Base-by-base conservation (phyloP, 2,113 vertebrate genomes). In the Peromyscus maniculatus region DNA sequence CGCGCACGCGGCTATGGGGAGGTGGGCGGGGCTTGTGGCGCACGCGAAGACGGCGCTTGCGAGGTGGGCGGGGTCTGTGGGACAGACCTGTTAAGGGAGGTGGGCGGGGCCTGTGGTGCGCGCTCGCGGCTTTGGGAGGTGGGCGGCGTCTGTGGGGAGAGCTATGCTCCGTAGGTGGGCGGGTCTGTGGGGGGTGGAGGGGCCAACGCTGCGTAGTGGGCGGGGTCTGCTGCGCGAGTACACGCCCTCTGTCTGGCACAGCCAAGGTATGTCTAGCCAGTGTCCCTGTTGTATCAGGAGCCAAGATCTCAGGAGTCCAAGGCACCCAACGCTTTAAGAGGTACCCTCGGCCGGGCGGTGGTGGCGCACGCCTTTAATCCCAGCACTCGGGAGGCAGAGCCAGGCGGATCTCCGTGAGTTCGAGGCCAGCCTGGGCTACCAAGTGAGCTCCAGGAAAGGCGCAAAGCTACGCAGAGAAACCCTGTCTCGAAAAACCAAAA, bases 1-100 rank as follows among this genome's bases (percentile, higher is more conserved):
- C 0, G 77, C 26, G 6, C 24, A 22, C 46, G 13, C 43, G 43
- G 26, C 46, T 24, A 3, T 55, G 15, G 21, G 31, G 59, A 31
- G 62, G n/a, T 66, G 39, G 83, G 55, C 79, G 52, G 33, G 33
- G 57, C 0, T 7, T 7, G 77, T 4, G 77, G 46, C 15, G 77
- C 0, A 49, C 26, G 6, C 24, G 12, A 46, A 46, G 46, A 46
- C 24, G 43, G 22, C 46, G 13, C 43, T 24, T 43, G 26, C 46
- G 59, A 31, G 62, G n/a, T 66, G 39, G 83, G 55, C 79, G 52
- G 33, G 33, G 57, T 26, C 16, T 52, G 49, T 4, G 11, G 21
- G 3, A 52, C 43, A 31, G 49, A 3, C 0, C 16, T 21, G 4
- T 24, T 12, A 52, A 0, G n/a, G 19, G 77, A 79, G 28, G 33